A percentile compares a stretch with the other conserved stretches of the same genome.
These are phyloP conservation scores for Rhabditoides inermis DNA, from an alignment of 2,888 invertebrate genomes.

Conservation along the genomic window DNA sequence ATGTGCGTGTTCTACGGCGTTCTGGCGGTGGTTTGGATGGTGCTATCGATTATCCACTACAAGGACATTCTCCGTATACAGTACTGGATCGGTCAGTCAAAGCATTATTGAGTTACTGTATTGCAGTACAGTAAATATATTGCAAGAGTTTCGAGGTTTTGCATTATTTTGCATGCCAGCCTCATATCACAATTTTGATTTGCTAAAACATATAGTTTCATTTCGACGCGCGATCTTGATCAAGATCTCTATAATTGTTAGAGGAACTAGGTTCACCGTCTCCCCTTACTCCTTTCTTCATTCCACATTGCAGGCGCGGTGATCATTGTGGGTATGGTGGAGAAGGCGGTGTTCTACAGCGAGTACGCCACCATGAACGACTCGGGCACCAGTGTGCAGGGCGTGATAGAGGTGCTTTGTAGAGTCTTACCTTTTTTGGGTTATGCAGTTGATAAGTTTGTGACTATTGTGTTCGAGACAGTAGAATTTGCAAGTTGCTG, in stretches of 20 bases:
- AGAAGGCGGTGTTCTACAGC: slow-evolving; percentile 76
- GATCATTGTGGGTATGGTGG: slow-evolving; percentile 57
- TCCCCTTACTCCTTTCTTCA: background rate
- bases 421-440: background rate
- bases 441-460: too few species aligned
- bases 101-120: too few species aligned
- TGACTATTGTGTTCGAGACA: too few species aligned
- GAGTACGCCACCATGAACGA: slow-evolving; percentile 74
- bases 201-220: too few species aligned
- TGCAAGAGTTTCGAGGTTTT: too few species aligned
- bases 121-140: too few species aligned
- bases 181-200: background rate
- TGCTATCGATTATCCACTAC: slow-evolving; percentile 77
- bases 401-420: slow-evolving; percentile 53
- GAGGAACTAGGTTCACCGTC: background rate
- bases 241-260: background rate
- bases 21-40: slow-evolving; percentile 74
- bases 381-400: slow-evolving; percentile 58
- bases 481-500: too few species aligned
- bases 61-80: slow-evolving; percentile 80
- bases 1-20: slow-evolving; percentile 81
- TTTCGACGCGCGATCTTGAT: too few species aligned
- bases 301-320: slow-evolving; percentile 39
- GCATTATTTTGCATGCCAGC: too few species aligned
- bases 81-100: slow-evolving; percentile 75